These are phyloP conservation scores for Iguana delicatissima DNA, from an alignment of 2,797 vertebrate species.

Conservation along the genomic window DNA sequence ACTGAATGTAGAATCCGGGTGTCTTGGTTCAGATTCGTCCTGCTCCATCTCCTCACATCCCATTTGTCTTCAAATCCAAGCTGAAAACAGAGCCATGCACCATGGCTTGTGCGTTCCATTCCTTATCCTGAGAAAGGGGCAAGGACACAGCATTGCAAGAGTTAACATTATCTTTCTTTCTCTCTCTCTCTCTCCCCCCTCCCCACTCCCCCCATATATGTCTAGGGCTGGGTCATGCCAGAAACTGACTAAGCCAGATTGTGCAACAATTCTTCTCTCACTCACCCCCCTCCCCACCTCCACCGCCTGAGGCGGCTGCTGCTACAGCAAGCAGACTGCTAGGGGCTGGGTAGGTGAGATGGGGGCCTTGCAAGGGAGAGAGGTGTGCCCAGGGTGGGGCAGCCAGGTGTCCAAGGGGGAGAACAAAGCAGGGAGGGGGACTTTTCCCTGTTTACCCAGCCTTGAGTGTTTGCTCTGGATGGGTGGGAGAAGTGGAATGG, in stretches of 20 bases:
- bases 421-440: conserved; percentile 38
- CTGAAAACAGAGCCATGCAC: neutral
- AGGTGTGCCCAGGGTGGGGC: conserved; percentile 52
- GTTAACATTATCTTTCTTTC: conserved; percentile 27
- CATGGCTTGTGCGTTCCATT: neutral
- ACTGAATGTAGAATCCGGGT: neutral
- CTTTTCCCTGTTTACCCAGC: conserved; percentile 38
- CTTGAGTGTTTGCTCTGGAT: conserved; percentile 46
- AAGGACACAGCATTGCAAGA: conserved; percentile 1
- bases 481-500: conserved; percentile 25
- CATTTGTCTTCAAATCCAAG: neutral
- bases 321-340: conserved; percentile 30
- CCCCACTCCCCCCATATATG: conserved; percentile 31
- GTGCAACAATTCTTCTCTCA: conserved; percentile 32
- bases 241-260: conserved; percentile 52
- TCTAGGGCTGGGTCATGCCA: conserved; percentile 45
- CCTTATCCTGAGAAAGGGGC: neutral
- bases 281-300: neutral
- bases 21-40: neutral
- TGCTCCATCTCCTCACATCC: too few species aligned
- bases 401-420: conserved; percentile 42
- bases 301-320: conserved; percentile 25
- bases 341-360: conserved; percentile 17
- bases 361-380: conserved; percentile 36
- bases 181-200: neutral